A percentile compares a stretch with the other conserved stretches of the same genome.
Evolutionary conservation across 2,888 invertebrate species (phyloP).

Genomic region (Eupithecia centaureata): DNA sequence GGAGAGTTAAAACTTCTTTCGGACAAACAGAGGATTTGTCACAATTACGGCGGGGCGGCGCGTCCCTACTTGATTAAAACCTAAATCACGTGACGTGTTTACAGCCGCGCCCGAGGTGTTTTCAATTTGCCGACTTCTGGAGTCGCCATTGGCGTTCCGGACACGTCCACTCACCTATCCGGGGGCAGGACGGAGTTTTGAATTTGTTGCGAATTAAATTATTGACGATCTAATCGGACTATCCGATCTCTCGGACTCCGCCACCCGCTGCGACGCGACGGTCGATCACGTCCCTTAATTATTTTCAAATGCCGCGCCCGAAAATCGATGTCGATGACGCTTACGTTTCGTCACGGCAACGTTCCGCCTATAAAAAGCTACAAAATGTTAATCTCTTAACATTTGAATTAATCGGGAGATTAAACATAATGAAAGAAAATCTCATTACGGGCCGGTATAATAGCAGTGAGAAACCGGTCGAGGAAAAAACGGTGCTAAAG

Average conservation of each 20-base stretch:
- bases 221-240: constrained; percentile 79
- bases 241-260: constrained; percentile 60
- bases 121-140: constrained; percentile 82
- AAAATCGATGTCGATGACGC: constrained; percentile 65
- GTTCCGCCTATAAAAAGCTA: constrained; percentile 73
- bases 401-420: constrained; percentile 84
- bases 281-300: constrained; percentile 78
- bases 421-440: constrained; percentile 85
- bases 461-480: constrained; percentile 79
- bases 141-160: constrained; percentile 79
- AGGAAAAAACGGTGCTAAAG: constrained; percentile 72
- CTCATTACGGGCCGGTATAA: constrained; percentile 81
- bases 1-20: constrained; percentile 82
- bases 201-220: constrained; percentile 83
- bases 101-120: constrained; percentile 83
- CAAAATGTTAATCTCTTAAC: constrained; percentile 80
- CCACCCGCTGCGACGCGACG: constrained; percentile 45
- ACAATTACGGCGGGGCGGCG: constrained; percentile 81
- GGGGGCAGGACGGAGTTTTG: constrained; percentile 76
- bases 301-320: constrained; percentile 72
- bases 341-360: constrained; percentile 69
- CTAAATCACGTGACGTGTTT: constrained; percentile 85
- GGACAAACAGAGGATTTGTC: constrained; percentile 85
- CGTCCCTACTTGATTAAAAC: constrained; percentile 84
- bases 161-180: constrained; percentile 81